These are phyloP conservation scores for Vanacampus margaritifer DNA, from an alignment of 2,113 vertebrate genomes.

Conservation along the genomic window DNA sequence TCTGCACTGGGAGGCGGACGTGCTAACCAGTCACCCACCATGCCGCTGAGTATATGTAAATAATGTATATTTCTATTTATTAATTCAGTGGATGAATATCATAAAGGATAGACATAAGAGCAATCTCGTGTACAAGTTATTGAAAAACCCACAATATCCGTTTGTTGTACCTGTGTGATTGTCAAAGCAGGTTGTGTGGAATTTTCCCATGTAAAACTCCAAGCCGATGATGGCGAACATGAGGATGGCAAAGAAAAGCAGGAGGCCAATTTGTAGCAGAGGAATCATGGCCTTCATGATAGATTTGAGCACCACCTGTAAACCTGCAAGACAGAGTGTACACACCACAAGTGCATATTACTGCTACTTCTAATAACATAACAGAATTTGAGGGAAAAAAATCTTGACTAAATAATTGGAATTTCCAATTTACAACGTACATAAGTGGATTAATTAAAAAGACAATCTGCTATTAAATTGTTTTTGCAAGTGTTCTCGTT, in stretches of 20 bases:
- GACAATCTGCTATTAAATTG: background rate
- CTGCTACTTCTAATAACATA: background rate
- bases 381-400: background rate
- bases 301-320: constrained; percentile 94
- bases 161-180: constrained; percentile 75
- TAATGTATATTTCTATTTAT: background rate
- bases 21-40: too few species aligned
- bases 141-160: background rate
- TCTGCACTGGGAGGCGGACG: too few species aligned
- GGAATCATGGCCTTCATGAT: constrained; percentile 98
- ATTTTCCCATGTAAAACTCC: constrained; percentile 96
- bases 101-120: background rate
- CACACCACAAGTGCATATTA: background rate
- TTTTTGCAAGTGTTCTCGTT: background rate
- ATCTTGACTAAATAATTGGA: background rate
- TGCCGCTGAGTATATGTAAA: too few species aligned
- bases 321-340: constrained; percentile 69
- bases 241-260: constrained; percentile 94
- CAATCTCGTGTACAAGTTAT: background rate
- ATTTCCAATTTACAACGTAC: background rate
- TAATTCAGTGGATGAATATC: background rate
- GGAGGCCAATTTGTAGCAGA: constrained; percentile 90
- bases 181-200: constrained; percentile 91
- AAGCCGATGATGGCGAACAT: constrained; percentile 96
- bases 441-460: background rate